Percentiles rank a stretch among this genome's conserved stretches.
These are phyloP conservation scores for Actinernus sp. DNA, from an alignment of 92 coral and sea anemone species.

Conservation along the genomic window DNA sequence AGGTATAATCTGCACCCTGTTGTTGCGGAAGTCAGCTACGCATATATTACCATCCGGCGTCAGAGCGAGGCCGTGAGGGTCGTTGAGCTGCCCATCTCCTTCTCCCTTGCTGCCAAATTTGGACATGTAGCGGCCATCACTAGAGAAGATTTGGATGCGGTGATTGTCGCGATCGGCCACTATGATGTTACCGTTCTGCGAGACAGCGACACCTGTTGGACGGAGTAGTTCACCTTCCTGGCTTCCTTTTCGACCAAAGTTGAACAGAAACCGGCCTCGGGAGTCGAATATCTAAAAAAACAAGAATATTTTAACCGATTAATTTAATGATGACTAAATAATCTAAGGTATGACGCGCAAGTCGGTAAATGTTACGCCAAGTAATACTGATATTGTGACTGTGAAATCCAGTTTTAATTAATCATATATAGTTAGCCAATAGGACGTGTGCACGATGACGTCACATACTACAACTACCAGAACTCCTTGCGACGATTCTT, in stretches of 20 bases:
- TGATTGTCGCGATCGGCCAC: slow-evolving; percentile 99
- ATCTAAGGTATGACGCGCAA: too few species aligned
- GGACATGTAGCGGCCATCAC: slow-evolving; percentile 93
- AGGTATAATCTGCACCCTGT: slow-evolving; percentile 84
- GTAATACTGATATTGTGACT: too few species aligned
- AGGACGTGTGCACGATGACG: too few species aligned
- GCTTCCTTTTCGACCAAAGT: slow-evolving; percentile 97
- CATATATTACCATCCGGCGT: slow-evolving; percentile 94
- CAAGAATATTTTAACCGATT: too few species aligned
- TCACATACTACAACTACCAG: too few species aligned
- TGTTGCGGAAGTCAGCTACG: slow-evolving; percentile 97
- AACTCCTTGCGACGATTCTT: too few species aligned
- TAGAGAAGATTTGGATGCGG: slow-evolving; percentile 91
- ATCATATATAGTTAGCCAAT: too few species aligned
- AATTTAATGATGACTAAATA: too few species aligned
- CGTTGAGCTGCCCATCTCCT: slow-evolving; percentile 98
- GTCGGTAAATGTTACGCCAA: too few species aligned
- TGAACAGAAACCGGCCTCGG: slow-evolving; percentile 96
- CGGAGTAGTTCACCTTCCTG: slow-evolving; percentile 95
- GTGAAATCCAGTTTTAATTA: too few species aligned
- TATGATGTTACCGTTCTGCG: slow-evolving; percentile 92
- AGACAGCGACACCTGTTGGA: slow-evolving; percentile 99
- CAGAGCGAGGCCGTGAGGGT: slow-evolving; percentile 96
- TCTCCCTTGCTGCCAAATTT: slow-evolving; percentile 99
- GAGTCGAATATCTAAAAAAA: slow-evolving; percentile 87